Evolutionary conservation across 2,797 vertebrate species (phyloP).

Genomic region (Hybognathus amarus): DNA sequence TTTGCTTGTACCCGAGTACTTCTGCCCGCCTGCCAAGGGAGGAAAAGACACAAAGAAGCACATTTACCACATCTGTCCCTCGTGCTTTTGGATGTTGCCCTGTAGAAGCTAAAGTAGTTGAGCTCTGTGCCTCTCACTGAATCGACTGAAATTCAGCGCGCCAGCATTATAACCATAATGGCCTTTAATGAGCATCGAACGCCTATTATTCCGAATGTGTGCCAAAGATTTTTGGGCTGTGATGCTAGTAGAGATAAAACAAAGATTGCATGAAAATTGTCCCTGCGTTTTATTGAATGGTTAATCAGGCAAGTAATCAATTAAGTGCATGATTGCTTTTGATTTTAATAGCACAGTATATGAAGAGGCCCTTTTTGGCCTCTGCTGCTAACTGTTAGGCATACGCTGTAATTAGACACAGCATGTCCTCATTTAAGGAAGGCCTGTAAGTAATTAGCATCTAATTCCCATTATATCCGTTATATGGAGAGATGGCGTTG

Average conservation of each 20-base stretch:
- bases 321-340: conserved; percentile 62
- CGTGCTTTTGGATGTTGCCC: conserved; percentile 50
- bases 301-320: conserved; percentile 63
- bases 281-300: conserved; percentile 56
- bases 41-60: conserved; percentile 50
- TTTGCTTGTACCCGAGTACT: conserved; percentile 57
- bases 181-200: conserved; percentile 52
- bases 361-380: conserved; percentile 56
- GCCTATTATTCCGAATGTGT: conserved; percentile 42
- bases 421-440: conserved; percentile 61
- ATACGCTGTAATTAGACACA: conserved; percentile 64
- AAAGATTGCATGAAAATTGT: conserved; percentile 53
- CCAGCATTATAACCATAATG: conserved; percentile 51
- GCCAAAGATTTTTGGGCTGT: conserved; percentile 46
- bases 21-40: conserved; percentile 33
- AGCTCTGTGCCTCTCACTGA: conserved; percentile 43
- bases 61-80: conserved; percentile 56
- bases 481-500: conserved; percentile 51
- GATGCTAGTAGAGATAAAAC: conserved; percentile 53
- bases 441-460: conserved; percentile 63
- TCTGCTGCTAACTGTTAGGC: conserved; percentile 59
- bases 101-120: conserved; percentile 56
- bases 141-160: conserved; percentile 42
- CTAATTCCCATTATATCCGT: conserved; percentile 55
- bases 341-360: conserved; percentile 63